Percentiles rank a stretch among this genome's conserved stretches.
Conservation (phyloP, 1,140 invertebrate species). For the Papilio machaon region DNA sequence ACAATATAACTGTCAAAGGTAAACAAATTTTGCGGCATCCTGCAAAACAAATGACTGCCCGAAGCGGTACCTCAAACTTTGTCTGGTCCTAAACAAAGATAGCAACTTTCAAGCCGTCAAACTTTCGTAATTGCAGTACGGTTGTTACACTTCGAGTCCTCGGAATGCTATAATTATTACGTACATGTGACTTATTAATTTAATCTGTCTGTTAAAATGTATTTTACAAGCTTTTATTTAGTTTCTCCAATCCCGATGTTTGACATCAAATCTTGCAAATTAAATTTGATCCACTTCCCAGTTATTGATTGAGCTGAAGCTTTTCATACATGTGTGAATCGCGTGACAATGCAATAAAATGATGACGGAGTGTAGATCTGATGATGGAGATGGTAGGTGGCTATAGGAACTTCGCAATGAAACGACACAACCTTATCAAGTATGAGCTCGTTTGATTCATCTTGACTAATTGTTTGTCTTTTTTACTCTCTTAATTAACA, state of each 20-base stretch:
- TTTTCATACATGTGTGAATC: no score
- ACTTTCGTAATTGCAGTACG: conserved; percentile 15
- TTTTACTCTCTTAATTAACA: no score
- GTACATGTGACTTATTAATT: not conserved
- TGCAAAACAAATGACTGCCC: conserved; percentile 22
- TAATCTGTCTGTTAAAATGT: not conserved
- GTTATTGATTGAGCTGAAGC: no score
- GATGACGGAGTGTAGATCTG: no score
- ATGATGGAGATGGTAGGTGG: no score
- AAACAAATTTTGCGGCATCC: conserved; percentile 28
- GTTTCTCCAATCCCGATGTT: no score
- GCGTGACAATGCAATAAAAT: no score
- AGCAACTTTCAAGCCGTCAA: not conserved
- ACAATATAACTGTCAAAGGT: conserved; percentile 23
- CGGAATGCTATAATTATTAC: not conserved
- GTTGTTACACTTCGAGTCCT: not conserved
- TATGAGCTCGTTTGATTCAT: no score
- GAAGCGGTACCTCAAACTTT: conserved; percentile 11
- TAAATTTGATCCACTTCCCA: not conserved
- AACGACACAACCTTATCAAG: no score
- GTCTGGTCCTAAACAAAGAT: conserved; percentile 13
- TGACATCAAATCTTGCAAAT: not conserved
- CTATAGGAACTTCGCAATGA: no score
- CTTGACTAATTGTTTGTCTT: no score
- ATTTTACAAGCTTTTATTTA: not conserved